Conservation (phyloP, 2,888 invertebrate species). For the Rhynchonema sp. region DNA sequence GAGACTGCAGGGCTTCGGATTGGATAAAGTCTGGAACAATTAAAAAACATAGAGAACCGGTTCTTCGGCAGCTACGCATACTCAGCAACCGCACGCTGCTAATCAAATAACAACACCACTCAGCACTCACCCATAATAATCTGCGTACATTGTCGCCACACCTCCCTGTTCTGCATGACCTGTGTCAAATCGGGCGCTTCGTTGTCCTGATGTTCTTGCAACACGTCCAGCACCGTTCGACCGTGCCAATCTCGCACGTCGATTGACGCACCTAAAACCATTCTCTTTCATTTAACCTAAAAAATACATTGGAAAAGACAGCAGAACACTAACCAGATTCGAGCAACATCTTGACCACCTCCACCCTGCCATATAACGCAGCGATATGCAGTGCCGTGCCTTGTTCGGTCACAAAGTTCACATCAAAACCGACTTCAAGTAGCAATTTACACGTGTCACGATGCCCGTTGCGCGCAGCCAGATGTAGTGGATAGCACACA, state of each 20-base stretch:
- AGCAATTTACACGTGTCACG: constrained; percentile 44
- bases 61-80: no score
- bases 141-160: constrained; percentile 14
- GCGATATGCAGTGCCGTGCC: constrained; percentile 27
- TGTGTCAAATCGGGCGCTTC: constrained; percentile 66
- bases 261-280: constrained; percentile 53
- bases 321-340: constrained; percentile 6
- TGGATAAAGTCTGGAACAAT: no score
- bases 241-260: constrained; percentile 55
- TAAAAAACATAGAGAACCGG: no score
- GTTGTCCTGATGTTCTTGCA: constrained; percentile 68
- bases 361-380: constrained; percentile 22
- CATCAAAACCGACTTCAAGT: constrained; percentile 46
- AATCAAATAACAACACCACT: no score
- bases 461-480: constrained; percentile 54
- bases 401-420: constrained; percentile 37
- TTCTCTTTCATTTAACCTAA: no score
- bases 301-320: no score
- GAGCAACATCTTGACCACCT: constrained; percentile 21
- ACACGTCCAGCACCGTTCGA: constrained; percentile 63
- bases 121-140: constrained; percentile 5
- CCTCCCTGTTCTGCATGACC: constrained; percentile 40
- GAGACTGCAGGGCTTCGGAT: no score
- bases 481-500: constrained; percentile 55
- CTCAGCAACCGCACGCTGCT: no score